Evolutionary conservation across 2,888 invertebrate genomes (phyloP), one percentile per base, ranked within the genome.

Genomic region (Keiferia lycopersicella): DNA sequence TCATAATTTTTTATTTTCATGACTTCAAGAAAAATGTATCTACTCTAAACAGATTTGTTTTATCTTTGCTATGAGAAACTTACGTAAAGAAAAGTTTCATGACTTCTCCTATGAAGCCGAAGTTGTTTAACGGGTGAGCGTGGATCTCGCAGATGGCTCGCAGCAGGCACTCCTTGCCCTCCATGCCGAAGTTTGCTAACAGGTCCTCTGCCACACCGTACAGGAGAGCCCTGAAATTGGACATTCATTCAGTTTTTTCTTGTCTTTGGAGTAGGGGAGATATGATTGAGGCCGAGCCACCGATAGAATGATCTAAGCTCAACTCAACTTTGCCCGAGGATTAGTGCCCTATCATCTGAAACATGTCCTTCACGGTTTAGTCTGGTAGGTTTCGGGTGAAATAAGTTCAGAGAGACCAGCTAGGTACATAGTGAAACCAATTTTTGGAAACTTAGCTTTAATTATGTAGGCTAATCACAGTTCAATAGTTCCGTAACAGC

Each of bases 61-160:
- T 48, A n/a, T 48, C 12, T 48, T 48, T 48, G 14, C 16, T 48
- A 50, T 1, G 6, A 45, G 10, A 16, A 18, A 51, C 94, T 93
- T 82, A 97, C 97, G 96, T 96, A 74, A 97, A 94, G 81, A 97
- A 96, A 7, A 97, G 82, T 78, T 96, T 96, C 70, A 96, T 91
- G 75, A 96, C 93, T 91, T 97, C 97, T 0, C 97, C 97, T 53
- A 97, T 82, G 61, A 97, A 93, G 6, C 97, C 97, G 73, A 95
- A 96, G 73, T 96, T 95, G 60, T 93, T 93, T 67, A 96, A 84
- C 0, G 95, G 95, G 76, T 96, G 94, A 0, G 97, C 95, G 75
- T 97, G 96, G 51, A 97, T 95, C 85, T 97, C 97, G 75, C 97
- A 97, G 67, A 97, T 97, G 0, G 96, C 96, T 68, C 97, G 91